phyloP scores from a whole-genome alignment of 2,888 invertebrate genomes.

The Orthosia incerta region DNA sequence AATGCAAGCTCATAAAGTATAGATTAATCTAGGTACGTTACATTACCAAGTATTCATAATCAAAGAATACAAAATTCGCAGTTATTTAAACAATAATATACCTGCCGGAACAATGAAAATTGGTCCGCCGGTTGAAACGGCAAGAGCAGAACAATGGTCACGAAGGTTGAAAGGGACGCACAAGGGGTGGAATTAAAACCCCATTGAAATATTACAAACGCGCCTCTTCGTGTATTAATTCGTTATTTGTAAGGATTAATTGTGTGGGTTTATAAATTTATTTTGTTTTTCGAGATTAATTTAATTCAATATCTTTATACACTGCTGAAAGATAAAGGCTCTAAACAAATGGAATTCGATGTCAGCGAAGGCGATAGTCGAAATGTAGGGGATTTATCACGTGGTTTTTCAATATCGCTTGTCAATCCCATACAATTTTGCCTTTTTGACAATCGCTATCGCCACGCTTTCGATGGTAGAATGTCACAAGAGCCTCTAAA shows the following conservation, averaged over 20 bases:
- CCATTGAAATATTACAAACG: conserved; percentile 59
- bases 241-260: conserved; percentile 36
- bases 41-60: background rate
- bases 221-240: conserved; percentile 42
- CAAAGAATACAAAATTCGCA: conserved; percentile 10
- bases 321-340: too few species aligned
- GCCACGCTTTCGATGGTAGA: too few species aligned
- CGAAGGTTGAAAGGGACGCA: conserved; percentile 31
- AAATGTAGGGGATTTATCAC: too few species aligned
- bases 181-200: conserved; percentile 55
- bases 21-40: background rate
- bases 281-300: background rate
- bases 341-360: too few species aligned
- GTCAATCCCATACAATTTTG: too few species aligned
- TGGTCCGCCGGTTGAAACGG: conserved; percentile 43
- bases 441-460: too few species aligned
- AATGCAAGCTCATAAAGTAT: background rate
- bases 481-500: too few species aligned
- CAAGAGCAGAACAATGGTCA: conserved; percentile 55
- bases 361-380: too few species aligned
- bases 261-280: conserved; percentile 15
- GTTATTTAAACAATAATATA: conserved; percentile 44
- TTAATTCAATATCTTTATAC: background rate
- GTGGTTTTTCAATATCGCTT: too few species aligned
- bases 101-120: conserved; percentile 54